Evolutionary conservation across 2,113 vertebrate genomes (phyloP), one percentile per base, ranked within the genome.

Genomic region (Gallinago jamesoni): DNA sequence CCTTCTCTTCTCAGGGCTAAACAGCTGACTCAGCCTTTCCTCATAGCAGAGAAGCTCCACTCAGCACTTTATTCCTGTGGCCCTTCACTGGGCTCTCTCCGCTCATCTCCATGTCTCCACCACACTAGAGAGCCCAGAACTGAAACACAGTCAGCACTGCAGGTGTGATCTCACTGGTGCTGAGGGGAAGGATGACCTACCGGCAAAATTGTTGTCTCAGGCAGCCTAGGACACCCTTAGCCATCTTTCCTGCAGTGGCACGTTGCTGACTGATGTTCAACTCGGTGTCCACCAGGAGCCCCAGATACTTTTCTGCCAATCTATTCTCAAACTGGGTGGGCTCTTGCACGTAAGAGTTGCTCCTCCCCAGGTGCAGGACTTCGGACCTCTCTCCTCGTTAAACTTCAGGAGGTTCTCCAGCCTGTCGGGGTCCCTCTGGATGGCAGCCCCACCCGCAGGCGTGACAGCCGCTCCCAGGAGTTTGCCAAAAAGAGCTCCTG

Each of bases 211-310:
- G 13, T 8, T 2, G 11, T 2, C 2, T 24, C 0, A 1, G 0
- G 5, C 6, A 24, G 1, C 4, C 11, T 3, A 5, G 1, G 0
- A 0, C 6, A 2, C 1, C 3, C 1, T 17, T 3, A 1, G 1
- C 4, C 22, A 1, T 3, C 33, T 3, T 1, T 12, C 3, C 3
- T 14, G 2, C 5, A 5, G 1, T 0, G 0, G 1, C 11, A 14
- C 0, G 0, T 3, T 1, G 3, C 2, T 1, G n/a, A 2, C 12
- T 39, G 21, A 2, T 0, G 2, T 4, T 14, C n/a, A 1, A 1
- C 0, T 3, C 0, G 6, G 2, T 1, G 2, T 2, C 4, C 33
- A 14, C 2, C 20, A 50, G 7, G 7, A 9, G 1, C 2, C 7
- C 3, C 4, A 2, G 0, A 0, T 6, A 4, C 10, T 27, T 35